Evolutionary conservation across 2,113 vertebrate species (phyloP), one percentile per base, ranked within the genome.

Genomic region (Leptodactylus fuscus): DNA sequence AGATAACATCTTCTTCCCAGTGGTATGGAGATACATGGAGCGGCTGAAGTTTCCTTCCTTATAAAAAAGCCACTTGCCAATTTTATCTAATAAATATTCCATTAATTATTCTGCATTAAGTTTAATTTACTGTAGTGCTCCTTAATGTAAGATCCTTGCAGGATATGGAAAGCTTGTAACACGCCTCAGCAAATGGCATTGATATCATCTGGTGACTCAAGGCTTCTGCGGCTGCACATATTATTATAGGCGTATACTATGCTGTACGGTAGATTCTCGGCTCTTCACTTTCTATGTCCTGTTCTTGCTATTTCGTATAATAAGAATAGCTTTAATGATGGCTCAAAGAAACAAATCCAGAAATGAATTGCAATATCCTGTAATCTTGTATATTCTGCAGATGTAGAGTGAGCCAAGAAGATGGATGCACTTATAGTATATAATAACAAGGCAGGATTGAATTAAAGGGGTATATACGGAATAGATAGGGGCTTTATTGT

Each of bases 91-190:
- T 85, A 85, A 85, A 85, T 85, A 85, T 85, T 85, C 62, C 76
- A 85, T 85, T 85, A 85, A 85, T 85, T 80, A 85, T 85, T 79
- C 38, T 80, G 83, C 83, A 85, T 85, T 85, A 85, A 79, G 62
- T 79, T 85, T 85, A 70, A 85, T 85, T 85, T 85, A 79, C 16
- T 85, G 62, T 79, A 80, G 83, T 85, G 83, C 83, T 85, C 44
- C 75, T 60, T 85, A 85, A 80, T 80, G 46, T 78, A 58, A 53
- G 83, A 38, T 38, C 53, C 32, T 55, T 60, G 46, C 65, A 20
- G 81, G 46, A 70, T 71, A 36, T 73, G 49, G 49, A 24, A 82
- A 71, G 67, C 48, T 22, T 27, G 32, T 82, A 55, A 18, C 46
- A 41, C 29, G 22, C 22, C 67, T 58, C 34, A 41, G 76, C 76